Conservation (phyloP, 2,888 invertebrate genomes). For the Dimorphilus gyrociliatus region DNA sequence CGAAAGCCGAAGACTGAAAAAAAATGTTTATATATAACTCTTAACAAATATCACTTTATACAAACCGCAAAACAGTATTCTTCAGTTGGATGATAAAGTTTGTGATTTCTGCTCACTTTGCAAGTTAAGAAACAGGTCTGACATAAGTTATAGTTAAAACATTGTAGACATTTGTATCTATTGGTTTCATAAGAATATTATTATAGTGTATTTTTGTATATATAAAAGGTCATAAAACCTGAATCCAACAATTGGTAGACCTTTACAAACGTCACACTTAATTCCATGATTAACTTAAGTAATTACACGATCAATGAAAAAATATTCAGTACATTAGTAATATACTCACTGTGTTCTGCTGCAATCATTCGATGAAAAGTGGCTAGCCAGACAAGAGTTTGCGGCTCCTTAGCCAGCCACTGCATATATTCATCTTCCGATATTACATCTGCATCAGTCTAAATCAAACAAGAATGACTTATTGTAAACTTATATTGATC, state of each 20-base stretch:
- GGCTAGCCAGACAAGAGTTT: slow-evolving; percentile 50
- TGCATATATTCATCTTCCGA: slow-evolving; percentile 49
- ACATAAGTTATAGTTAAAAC: slow-evolving; percentile 50
- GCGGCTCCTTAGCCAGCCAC: slow-evolving; percentile 52
- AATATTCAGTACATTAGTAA: not conserved
- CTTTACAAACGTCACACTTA: slow-evolving; percentile 48
- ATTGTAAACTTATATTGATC: no score
- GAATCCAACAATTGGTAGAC: slow-evolving; percentile 44
- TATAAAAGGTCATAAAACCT: slow-evolving; percentile 14
- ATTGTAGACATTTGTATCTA: slow-evolving; percentile 50
- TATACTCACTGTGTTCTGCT: slow-evolving; percentile 40
- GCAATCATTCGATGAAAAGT: slow-evolving; percentile 48
- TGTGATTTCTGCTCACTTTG: slow-evolving; percentile 46
- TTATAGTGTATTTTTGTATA: slow-evolving; percentile 3
- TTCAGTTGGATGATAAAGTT: slow-evolving; percentile 49
- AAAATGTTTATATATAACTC: not conserved
- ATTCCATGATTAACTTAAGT: slow-evolving; percentile 42
- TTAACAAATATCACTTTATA: slow-evolving; percentile 3
- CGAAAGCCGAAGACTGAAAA: slow-evolving; percentile 35
- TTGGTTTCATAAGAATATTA: slow-evolving; percentile 13
- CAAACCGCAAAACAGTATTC: slow-evolving; percentile 44
- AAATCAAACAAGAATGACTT: no score
- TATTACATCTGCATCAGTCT: slow-evolving; percentile 48
- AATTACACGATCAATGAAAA: slow-evolving; percentile 32
- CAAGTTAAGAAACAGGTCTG: slow-evolving; percentile 52